A percentile compares a stretch with the other conserved stretches of the same genome.
phyloP scores from a whole-genome alignment of 64 coral and sea anemone species.

The Cladopsammia gracilis region DNA sequence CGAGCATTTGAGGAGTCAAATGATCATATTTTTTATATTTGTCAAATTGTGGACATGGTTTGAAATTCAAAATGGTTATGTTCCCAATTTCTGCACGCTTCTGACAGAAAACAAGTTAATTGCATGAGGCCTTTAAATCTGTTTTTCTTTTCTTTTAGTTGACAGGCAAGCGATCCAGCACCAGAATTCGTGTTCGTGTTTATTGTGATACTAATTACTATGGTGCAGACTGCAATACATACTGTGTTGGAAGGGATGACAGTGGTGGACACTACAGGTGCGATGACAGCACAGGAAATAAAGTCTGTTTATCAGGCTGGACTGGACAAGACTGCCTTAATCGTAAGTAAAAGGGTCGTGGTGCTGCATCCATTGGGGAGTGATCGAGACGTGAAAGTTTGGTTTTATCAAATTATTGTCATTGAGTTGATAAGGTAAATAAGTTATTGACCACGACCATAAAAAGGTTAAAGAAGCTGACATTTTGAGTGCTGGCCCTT shows the following conservation, averaged over 20 bases:
- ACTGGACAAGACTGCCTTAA: conserved; percentile 69
- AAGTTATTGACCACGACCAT: too few relatives aligned
- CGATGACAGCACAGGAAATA: conserved; percentile 77
- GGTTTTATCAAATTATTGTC: too few relatives aligned
- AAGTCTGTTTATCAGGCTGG: conserved; percentile 81
- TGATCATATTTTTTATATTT: too few relatives aligned
- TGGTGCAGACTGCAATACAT: conserved; percentile 74
- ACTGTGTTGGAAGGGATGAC: conserved; percentile 80
- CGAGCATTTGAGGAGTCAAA: too few relatives aligned
- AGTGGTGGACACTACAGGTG: conserved; percentile 83
- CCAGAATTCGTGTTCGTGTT: conserved; percentile 77
- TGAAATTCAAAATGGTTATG: too few relatives aligned
- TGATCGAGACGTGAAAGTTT: neutral
- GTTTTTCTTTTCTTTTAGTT: conserved; percentile 41
- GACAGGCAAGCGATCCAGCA: conserved; percentile 70
- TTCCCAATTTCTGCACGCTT: too few relatives aligned
- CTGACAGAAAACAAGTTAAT: too few relatives aligned
- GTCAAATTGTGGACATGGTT: too few relatives aligned
- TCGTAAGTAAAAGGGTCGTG: conserved; percentile 46
- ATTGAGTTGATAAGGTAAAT: too few relatives aligned
- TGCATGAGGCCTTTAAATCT: too few relatives aligned
- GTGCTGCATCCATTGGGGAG: neutral
- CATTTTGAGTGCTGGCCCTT: too few relatives aligned
- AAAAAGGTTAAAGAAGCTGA: too few relatives aligned
- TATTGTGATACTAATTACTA: conserved; percentile 91